Percentiles rank a stretch among this genome's conserved stretches.
Conservation (phyloP, 2,888 invertebrate genomes). For the Choreutis nemorana region DNA sequence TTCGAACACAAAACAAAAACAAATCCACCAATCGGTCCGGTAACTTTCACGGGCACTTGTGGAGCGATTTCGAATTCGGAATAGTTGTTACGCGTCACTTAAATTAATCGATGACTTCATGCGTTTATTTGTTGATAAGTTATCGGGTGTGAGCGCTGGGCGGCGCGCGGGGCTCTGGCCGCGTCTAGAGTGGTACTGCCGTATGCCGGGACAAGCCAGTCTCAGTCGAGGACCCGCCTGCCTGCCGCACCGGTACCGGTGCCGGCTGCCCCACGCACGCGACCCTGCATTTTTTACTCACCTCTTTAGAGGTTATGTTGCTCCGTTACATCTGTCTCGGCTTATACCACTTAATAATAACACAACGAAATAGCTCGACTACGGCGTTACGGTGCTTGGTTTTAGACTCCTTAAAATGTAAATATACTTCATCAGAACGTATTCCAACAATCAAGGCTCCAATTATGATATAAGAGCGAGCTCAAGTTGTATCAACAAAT, state of each 20-base stretch:
- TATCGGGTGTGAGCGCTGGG: conserved; percentile 32
- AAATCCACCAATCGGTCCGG: conserved; percentile 37
- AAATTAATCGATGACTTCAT: conserved; percentile 62
- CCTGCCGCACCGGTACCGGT: conserved; percentile 8
- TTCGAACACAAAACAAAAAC: conserved; percentile 28
- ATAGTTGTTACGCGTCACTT: conserved; percentile 20
- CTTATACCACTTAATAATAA: too few species aligned
- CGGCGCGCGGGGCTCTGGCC: conserved; percentile 31
- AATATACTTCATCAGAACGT: too few species aligned
- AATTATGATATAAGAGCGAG: too few species aligned
- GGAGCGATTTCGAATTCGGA: conserved; percentile 37
- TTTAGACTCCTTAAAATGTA: too few species aligned
- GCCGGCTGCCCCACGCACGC: conserved; percentile 18
- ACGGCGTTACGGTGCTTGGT: too few species aligned
- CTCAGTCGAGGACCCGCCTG: conserved; percentile 7
- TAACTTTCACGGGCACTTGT: conserved; percentile 59
- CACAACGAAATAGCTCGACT: too few species aligned
- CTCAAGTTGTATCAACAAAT: too few species aligned
- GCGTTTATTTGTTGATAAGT: conserved; percentile 55
- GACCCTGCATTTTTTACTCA: conserved; percentile 51
- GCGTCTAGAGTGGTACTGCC: conserved; percentile 40
- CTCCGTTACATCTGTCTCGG: conserved; percentile 29
- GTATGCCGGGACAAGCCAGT: conserved; percentile 7
- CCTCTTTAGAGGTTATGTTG: conserved; percentile 54
- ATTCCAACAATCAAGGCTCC: too few species aligned